phyloP scores from a whole-genome alignment of 2,797 vertebrate species.

The Aeoliscus strigatus region DNA sequence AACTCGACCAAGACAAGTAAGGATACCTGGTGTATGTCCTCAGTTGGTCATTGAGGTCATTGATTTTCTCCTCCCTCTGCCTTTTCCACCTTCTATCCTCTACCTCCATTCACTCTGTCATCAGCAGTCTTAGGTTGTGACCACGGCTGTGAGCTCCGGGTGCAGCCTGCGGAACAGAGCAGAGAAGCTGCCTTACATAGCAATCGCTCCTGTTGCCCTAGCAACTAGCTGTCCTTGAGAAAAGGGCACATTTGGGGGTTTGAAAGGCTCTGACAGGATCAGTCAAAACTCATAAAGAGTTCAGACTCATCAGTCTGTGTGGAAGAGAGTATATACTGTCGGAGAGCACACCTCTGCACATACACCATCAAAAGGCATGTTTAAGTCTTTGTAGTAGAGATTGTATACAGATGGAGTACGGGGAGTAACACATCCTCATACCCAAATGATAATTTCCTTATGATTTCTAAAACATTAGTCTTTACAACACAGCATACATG shows the following conservation, averaged over 20 bases:
- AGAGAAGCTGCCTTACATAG: slow-evolving; percentile 63
- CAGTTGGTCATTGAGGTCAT: slow-evolving; percentile 30
- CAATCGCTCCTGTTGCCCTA: slow-evolving; percentile 73
- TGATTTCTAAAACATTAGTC: no score
- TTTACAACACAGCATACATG: no score
- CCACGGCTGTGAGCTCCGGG: slow-evolving; percentile 51
- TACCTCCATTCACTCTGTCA: slow-evolving; percentile 35
- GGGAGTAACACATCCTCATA: no score
- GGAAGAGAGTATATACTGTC: no score
- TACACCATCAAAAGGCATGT: no score
- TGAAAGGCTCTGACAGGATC: slow-evolving; percentile 56
- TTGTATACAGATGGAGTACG: no score
- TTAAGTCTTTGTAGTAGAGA: no score
- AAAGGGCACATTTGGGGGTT: slow-evolving; percentile 61
- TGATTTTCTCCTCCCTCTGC: slow-evolving; percentile 14
- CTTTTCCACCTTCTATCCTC: slow-evolving; percentile 13
- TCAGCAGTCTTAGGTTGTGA: slow-evolving; percentile 59
- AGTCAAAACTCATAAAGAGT: slow-evolving; percentile 65
- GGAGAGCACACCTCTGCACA: no score
- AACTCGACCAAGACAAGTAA: slow-evolving; percentile 24
- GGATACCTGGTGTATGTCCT: not conserved
- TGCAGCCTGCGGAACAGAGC: slow-evolving; percentile 67
- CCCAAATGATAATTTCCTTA: no score
- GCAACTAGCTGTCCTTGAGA: slow-evolving; percentile 77
- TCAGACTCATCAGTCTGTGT: slow-evolving; percentile 45